These are phyloP conservation scores for Alectoris magna DNA, from an alignment of 2,797 vertebrate species.

Conservation along the genomic window DNA sequence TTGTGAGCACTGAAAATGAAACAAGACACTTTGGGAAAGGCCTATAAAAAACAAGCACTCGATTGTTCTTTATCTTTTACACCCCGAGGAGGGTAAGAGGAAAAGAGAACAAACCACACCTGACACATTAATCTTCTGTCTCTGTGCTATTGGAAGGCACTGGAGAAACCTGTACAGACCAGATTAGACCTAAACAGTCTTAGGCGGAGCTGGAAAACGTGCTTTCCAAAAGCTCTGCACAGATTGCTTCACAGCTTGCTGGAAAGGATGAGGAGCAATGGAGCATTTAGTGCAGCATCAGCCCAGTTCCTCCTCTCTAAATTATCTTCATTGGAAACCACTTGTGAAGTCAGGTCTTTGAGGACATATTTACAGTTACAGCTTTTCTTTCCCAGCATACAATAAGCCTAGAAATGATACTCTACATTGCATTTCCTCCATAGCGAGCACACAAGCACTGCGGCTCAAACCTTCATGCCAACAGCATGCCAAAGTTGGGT, in stretches of 20 bases:
- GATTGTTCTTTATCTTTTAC: neutral
- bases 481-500: slow-evolving; percentile 8
- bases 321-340: neutral
- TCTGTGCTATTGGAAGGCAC: neutral
- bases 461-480: neutral
- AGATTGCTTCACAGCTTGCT: neutral
- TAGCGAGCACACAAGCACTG: neutral
- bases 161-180: neutral
- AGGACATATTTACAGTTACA: neutral
- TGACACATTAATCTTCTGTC: neutral
- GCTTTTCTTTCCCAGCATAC: neutral
- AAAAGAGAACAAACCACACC: neutral
- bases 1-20: accelerated
- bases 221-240: neutral
- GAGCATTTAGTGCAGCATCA: neutral
- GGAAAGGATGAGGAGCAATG: neutral
- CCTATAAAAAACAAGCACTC: neutral
- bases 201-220: neutral
- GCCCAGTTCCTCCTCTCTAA: neutral
- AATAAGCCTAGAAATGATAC: neutral
- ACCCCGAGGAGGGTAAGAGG: neutral
- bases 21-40: neutral
- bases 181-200: neutral
- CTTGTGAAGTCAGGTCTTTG: neutral
- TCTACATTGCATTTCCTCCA: neutral